These are phyloP conservation scores for Micronisus gabar DNA, from an alignment of 2,113 vertebrate species.

Conservation along the genomic window DNA sequence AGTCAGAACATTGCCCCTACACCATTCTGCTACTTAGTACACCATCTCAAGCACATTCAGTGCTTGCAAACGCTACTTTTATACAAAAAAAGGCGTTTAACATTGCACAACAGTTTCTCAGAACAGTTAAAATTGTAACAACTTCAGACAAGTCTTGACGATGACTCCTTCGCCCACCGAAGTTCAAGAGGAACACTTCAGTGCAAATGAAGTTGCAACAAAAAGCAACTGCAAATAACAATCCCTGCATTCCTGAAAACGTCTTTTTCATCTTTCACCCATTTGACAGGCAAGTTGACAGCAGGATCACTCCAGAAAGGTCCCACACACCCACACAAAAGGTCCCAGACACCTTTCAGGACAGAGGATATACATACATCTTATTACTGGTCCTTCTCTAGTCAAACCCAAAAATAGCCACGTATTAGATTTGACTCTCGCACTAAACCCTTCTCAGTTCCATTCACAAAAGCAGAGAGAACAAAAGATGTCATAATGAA, in stretches of 20 bases:
- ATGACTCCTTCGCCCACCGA: not conserved
- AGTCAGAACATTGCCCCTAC: not conserved
- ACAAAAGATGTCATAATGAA: not conserved
- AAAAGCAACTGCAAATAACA: not conserved
- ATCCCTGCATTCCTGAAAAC: not conserved
- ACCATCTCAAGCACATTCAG: not conserved
- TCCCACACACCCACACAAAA: too few relatives aligned
- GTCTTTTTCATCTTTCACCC: not conserved
- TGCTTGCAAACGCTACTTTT: not conserved
- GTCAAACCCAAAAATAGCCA: accelerated
- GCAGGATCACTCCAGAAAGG: not conserved
- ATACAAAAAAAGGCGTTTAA: not conserved
- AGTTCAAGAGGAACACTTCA: not conserved
- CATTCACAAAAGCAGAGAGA: not conserved
- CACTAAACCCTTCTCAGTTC: not conserved
- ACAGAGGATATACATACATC: too few relatives aligned
- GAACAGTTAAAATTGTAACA: too few relatives aligned
- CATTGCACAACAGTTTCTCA: too few relatives aligned
- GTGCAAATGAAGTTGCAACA: not conserved
- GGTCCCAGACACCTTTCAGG: not conserved
- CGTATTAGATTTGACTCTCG: not conserved
- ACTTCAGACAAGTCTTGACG: not conserved
- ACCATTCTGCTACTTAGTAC: not conserved
- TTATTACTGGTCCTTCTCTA: not conserved
- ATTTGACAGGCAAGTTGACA: not conserved